Evolutionary conservation across 2,888 invertebrate genomes (phyloP).

Genomic region (Pyrocoelia pectoralis): DNA sequence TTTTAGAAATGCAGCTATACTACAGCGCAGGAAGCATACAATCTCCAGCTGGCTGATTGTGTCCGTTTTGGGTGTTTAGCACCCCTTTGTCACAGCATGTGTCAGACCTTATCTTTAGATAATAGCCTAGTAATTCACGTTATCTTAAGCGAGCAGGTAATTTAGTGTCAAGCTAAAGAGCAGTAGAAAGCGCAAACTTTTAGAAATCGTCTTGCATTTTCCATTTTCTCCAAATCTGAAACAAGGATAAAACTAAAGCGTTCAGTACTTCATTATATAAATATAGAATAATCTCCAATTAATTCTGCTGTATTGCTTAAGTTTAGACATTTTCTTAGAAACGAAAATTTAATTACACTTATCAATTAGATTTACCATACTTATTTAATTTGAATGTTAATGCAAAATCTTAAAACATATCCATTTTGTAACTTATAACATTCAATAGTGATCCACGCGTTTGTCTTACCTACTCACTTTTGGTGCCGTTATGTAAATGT

Average conservation of each 20-base stretch:
- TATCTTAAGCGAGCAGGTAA: constrained; percentile 35
- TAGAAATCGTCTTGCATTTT: neutral
- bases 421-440: too few relatives aligned
- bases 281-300: neutral
- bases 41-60: constrained; percentile 30
- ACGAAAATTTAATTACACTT: neutral
- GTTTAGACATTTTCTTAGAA: neutral
- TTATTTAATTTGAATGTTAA: constrained; percentile 2
- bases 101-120: constrained; percentile 37
- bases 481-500: too few relatives aligned
- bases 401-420: too few relatives aligned
- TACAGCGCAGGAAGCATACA: constrained; percentile 22
- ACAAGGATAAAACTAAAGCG: neutral
- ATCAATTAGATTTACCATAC: neutral
- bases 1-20: constrained; percentile 16
- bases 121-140: constrained; percentile 38
- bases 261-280: neutral
- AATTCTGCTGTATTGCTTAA: neutral
- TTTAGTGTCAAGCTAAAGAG: constrained; percentile 31
- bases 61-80: constrained; percentile 37
- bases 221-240: neutral
- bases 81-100: constrained; percentile 39
- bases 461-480: too few relatives aligned
- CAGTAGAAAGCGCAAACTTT: constrained; percentile 17
- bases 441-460: too few relatives aligned